Percentiles rank a stretch among this genome's conserved stretches.
Conservation (phyloP, 1,140 invertebrate species). For the Hydropsyche tenuis region DNA sequence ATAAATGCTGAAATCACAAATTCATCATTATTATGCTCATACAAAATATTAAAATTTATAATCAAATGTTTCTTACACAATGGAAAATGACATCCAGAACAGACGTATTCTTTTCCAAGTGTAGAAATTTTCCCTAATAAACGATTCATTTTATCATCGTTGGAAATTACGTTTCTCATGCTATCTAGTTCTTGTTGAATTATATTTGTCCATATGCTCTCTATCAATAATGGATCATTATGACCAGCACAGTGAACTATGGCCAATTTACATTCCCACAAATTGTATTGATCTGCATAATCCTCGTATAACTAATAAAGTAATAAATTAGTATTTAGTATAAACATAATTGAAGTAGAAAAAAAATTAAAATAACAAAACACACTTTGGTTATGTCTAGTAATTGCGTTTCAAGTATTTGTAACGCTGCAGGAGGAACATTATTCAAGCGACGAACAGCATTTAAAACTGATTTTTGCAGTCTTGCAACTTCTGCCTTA, state of each 20-base stretch:
- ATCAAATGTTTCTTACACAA: slow-evolving; percentile 63
- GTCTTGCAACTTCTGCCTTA: slow-evolving; percentile 86
- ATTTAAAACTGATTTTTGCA: slow-evolving; percentile 77
- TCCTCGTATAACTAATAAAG: slow-evolving; percentile 77
- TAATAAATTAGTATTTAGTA: slow-evolving; percentile 13
- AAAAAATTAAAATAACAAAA: slow-evolving; percentile 2
- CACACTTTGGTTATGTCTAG: slow-evolving; percentile 71
- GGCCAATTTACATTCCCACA: slow-evolving; percentile 86
- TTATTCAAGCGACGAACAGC: slow-evolving; percentile 65
- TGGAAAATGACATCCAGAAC: slow-evolving; percentile 78
- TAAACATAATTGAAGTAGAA: background rate
- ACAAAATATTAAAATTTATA: background rate
- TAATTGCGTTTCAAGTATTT: slow-evolving; percentile 67
- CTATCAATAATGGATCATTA: slow-evolving; percentile 76
- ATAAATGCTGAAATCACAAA: slow-evolving; percentile 68
- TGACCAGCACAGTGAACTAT: slow-evolving; percentile 86
- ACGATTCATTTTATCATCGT: slow-evolving; percentile 70
- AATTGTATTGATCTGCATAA: slow-evolving; percentile 79
- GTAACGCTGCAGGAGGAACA: slow-evolving; percentile 58
- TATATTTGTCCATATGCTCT: slow-evolving; percentile 82
- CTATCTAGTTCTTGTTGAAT: slow-evolving; percentile 64
- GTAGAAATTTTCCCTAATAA: slow-evolving; percentile 77
- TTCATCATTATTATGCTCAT: slow-evolving; percentile 24
- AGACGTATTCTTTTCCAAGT: slow-evolving; percentile 74
- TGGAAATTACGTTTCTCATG: slow-evolving; percentile 53